Base-by-base conservation (phyloP, 2,888 invertebrate genomes). In the Metallyticus violacea region DNA sequence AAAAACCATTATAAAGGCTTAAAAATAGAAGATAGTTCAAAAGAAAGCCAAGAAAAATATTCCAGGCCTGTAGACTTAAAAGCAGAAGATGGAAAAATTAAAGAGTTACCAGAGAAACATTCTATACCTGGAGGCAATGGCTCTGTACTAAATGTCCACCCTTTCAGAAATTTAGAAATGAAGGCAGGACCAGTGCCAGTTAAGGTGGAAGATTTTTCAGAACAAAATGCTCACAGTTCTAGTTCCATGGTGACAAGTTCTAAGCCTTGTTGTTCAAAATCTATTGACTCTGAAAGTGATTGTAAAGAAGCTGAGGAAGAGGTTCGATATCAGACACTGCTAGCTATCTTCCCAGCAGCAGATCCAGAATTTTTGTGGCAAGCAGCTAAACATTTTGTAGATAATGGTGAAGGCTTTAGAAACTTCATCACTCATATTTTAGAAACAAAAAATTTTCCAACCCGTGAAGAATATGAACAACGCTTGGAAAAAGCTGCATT, bases 261-360 rank as follows among this genome's bases (percentile, higher is more conserved):
- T 40, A 40, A 40, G 1, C 15, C 40, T 9, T 40, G 4, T 62
- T 22, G 3, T 62, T 0, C 40, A 62, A 22, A 62, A 62, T 62
- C 1, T 62, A 1, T 7, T 62, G 40, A 4, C 22, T 3, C 9
- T 0, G 22, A 2, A 22, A 22, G n/a, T 30, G 29, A 0, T 40
- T 7, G 15, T 1, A 6, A 22, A 26, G 30, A 29, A 29, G 22
- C 9, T 5, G 81, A 81, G 15, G 30, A 81, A 40, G 85, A 85
- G 29, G 81, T 81, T 80, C 15, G 62, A 6, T 86, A 86, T 62
- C 62, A 86, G 25, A 83, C 26, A 27, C 30, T 86, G 15, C 27
- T 86, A 79, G 86, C 81, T 7, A 86, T 88, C 22, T 85, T 92
- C 82, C 91, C 91, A 3, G 88, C 91, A 77, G 91, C 91, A 7